These are phyloP conservation scores for Lasioglossum figueresi DNA, from an alignment of 2,888 invertebrate species.

Conservation along the genomic window DNA sequence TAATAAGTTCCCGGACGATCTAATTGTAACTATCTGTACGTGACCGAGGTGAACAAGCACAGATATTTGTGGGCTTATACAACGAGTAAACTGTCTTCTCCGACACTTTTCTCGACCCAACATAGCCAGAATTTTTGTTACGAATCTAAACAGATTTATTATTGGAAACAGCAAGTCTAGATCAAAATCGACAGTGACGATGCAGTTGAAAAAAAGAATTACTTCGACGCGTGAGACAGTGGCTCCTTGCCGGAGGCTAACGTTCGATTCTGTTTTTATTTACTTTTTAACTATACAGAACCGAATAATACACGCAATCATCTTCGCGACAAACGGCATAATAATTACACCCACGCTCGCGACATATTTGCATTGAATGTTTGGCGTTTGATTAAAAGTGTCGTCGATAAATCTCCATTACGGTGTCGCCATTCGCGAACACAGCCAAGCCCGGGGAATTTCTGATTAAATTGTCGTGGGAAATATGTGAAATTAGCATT, in stretches of 20 bases:
- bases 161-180: background rate
- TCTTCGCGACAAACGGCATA: background rate
- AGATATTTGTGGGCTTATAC: background rate
- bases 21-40: constrained; percentile 35
- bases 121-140: background rate
- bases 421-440: background rate
- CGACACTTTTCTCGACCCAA: background rate
- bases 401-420: constrained; percentile 63
- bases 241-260: too few relatives aligned
- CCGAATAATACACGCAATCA: background rate
- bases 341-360: background rate
- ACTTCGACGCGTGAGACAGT: too few relatives aligned
- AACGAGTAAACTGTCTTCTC: background rate
- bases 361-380: constrained; percentile 39
- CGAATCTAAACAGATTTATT: background rate
- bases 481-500: constrained; percentile 68
- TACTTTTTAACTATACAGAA: background rate
- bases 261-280: background rate
- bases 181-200: background rate
- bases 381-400: constrained; percentile 57
- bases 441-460: constrained; percentile 33
- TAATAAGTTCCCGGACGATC: constrained; percentile 35
- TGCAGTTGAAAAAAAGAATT: too few relatives aligned
- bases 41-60: background rate
- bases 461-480: constrained; percentile 65